These are phyloP conservation scores for Helicoverpa armigera DNA, from an alignment of 1,140 invertebrate genomes.

Conservation along the genomic window DNA sequence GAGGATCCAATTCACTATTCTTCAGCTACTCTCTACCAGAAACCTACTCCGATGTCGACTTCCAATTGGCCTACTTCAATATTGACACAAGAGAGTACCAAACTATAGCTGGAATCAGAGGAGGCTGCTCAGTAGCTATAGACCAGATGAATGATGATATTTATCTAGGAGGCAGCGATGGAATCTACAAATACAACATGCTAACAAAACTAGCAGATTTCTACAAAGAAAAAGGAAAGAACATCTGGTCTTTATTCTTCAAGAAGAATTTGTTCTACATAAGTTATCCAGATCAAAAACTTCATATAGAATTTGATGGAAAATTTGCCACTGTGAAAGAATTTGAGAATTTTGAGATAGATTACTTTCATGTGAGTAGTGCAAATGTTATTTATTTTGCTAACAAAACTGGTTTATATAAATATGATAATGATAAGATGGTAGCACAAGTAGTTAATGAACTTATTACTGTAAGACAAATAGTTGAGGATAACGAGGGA, in stretches of 20 bases:
- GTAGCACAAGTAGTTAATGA: constrained; percentile 58
- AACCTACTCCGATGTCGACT: constrained; percentile 70
- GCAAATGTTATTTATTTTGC: constrained; percentile 67
- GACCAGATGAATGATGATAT: constrained; percentile 71
- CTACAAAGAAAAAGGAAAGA: constrained; percentile 68
- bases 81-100: constrained; percentile 67
- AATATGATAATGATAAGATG: constrained; percentile 58
- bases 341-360: constrained; percentile 70
- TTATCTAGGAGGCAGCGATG: constrained; percentile 72
- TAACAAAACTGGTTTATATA: constrained; percentile 74
- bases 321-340: constrained; percentile 70
- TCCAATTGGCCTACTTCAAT: constrained; percentile 68
- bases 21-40: constrained; percentile 70
- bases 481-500: constrained; percentile 68
- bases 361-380: constrained; percentile 66
- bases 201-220: constrained; percentile 69
- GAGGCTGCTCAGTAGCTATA: constrained; percentile 71
- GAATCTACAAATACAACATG: constrained; percentile 77
- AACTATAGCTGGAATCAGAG: constrained; percentile 68
- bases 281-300: constrained; percentile 73
- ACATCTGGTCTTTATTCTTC: constrained; percentile 73
- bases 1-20: constrained; percentile 65
- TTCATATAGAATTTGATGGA: constrained; percentile 69
- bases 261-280: constrained; percentile 72
- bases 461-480: constrained; percentile 65